Percentiles rank a stretch among this genome's conserved stretches.
phyloP scores from a whole-genome alignment of 2,888 invertebrate genomes.

The Perithous albicinctus region DNA sequence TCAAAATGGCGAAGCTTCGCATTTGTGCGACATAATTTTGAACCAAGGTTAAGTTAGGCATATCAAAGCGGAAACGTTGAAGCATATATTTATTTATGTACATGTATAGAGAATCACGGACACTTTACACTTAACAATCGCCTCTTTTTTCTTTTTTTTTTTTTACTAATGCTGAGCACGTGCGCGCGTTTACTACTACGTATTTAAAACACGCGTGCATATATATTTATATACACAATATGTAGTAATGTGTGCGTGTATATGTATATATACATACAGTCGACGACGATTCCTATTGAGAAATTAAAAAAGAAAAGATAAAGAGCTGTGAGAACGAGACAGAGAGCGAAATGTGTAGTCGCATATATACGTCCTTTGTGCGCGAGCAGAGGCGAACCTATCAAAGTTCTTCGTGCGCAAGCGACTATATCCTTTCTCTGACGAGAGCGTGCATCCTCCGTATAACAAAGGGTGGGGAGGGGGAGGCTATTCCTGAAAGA shows the following conservation, averaged over 20 bases:
- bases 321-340: neutral
- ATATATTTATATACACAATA: slow-evolving; percentile 43
- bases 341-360: slow-evolving; percentile 49
- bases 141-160: slow-evolving; percentile 44
- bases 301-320: neutral
- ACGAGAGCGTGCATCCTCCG: slow-evolving; percentile 68
- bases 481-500: slow-evolving; percentile 61
- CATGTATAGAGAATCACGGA: slow-evolving; percentile 44
- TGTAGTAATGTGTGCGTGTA: neutral
- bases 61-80: slow-evolving; percentile 65
- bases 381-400: slow-evolving; percentile 64
- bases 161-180: slow-evolving; percentile 63
- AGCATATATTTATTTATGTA: slow-evolving; percentile 66
- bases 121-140: slow-evolving; percentile 45
- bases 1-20: slow-evolving; percentile 20
- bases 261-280: neutral
- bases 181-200: slow-evolving; percentile 63
- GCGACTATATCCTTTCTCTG: slow-evolving; percentile 65
- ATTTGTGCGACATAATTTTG: neutral
- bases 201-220: slow-evolving; percentile 59
- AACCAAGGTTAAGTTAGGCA: slow-evolving; percentile 64
- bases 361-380: slow-evolving; percentile 61
- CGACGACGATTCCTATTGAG: slow-evolving; percentile 25
- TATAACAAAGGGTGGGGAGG: slow-evolving; percentile 39
- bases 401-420: slow-evolving; percentile 67